phyloP scores from a whole-genome alignment of 2,113 vertebrate genomes.

The Dipodomys ordii region DNA sequence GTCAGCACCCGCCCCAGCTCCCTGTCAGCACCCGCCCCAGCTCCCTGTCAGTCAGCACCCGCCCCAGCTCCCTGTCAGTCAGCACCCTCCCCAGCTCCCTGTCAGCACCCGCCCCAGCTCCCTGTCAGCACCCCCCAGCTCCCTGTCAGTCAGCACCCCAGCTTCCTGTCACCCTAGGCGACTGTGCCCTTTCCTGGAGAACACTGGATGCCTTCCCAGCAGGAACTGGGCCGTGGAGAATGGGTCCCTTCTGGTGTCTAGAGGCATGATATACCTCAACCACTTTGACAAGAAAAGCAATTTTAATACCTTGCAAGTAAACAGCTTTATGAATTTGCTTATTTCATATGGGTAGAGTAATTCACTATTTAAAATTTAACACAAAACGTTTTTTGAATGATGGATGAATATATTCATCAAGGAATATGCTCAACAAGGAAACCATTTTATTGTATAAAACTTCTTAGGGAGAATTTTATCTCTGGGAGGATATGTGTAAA shows the following conservation, averaged over 20 bases:
- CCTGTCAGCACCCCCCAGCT: too few species aligned
- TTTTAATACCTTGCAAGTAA: conserved; percentile 50
- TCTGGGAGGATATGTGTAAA: conserved; percentile 35
- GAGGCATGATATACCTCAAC: conserved; percentile 5
- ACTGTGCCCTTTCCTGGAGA: neutral
- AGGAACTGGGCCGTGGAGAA: neutral
- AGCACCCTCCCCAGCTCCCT: too few species aligned
- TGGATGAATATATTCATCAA: conserved; percentile 62
- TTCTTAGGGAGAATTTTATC: conserved; percentile 27
- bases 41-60: too few species aligned
- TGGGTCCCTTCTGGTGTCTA: neutral
- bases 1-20: too few species aligned
- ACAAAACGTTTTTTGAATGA: conserved; percentile 59
- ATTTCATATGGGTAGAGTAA: conserved; percentile 63
- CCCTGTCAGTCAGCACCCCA: too few species aligned
- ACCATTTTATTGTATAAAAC: conserved; percentile 26
- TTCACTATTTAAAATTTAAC: conserved; percentile 61
- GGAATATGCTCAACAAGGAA: conserved; percentile 53
- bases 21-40: too few species aligned
- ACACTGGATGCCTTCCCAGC: neutral
- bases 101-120: neutral
- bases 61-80: too few species aligned
- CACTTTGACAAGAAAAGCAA: neutral
- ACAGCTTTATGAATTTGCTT: conserved; percentile 56
- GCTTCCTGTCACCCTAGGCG: neutral